phyloP scores from a whole-genome alignment of 2,113 vertebrate species.

The Fregetta grallaria region DNA sequence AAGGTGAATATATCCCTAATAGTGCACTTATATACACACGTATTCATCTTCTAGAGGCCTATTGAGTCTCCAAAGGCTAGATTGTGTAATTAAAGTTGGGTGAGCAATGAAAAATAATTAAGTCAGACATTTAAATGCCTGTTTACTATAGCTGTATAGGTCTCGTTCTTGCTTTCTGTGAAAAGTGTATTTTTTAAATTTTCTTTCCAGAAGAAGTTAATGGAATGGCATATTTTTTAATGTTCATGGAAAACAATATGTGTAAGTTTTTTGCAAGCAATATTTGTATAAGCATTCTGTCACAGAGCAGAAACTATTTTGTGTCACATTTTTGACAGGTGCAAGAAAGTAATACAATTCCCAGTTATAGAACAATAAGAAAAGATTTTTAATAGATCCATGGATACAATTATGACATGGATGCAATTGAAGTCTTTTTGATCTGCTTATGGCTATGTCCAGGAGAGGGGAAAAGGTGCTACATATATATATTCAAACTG shows the following conservation, averaged over 20 bases:
- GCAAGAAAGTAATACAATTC: background rate
- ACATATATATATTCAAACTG: background rate
- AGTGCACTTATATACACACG: background rate
- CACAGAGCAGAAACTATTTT: background rate
- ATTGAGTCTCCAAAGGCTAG: background rate
- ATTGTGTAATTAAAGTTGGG: background rate
- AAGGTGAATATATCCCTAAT: background rate
- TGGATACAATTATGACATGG: background rate
- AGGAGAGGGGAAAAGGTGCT: background rate
- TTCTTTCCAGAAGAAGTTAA: background rate
- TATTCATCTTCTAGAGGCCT: background rate
- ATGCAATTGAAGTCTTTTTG: background rate
- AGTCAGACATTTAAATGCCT: background rate
- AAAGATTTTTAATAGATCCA: background rate
- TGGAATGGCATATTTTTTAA: background rate
- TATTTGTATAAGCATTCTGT: background rate
- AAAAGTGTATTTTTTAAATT: background rate
- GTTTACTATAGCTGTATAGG: background rate
- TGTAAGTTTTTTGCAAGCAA: background rate
- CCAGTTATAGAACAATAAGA: background rate
- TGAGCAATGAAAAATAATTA: background rate
- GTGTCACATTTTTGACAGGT: background rate
- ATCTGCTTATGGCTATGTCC: background rate
- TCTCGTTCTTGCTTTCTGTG: background rate
- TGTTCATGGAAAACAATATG: background rate